A percentile compares a stretch with the other conserved stretches of the same genome.
Evolutionary conservation across 2,113 vertebrate genomes (phyloP).

Genomic region (Rhea americana): DNA sequence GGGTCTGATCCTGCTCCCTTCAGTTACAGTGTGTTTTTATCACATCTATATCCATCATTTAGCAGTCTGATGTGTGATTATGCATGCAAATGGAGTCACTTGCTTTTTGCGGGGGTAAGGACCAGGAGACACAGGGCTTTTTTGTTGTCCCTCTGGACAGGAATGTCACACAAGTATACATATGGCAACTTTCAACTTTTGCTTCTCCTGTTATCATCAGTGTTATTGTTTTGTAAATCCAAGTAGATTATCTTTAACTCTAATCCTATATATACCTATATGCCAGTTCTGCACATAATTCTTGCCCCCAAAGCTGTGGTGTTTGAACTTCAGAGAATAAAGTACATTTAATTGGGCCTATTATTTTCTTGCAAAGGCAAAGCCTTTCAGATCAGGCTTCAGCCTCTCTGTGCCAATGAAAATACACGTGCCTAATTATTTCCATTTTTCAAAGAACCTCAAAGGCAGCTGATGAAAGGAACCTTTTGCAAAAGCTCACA

Average conservation of each 20-base stretch:
- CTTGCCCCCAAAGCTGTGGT: slow-evolving; percentile 63
- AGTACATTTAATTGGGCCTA: slow-evolving; percentile 74
- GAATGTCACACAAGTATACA: not conserved
- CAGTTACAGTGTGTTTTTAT: slow-evolving; percentile 29
- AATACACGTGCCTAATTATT: slow-evolving; percentile 75
- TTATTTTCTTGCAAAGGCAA: slow-evolving; percentile 69
- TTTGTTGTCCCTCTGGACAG: not conserved
- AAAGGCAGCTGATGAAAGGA: slow-evolving; percentile 75
- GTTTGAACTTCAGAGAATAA: slow-evolving; percentile 75
- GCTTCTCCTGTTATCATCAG: not conserved
- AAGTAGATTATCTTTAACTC: slow-evolving; percentile 2
- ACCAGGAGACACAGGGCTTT: not conserved
- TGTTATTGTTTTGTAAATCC: not conserved
- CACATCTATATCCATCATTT: not conserved
- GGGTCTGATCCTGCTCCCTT: slow-evolving; percentile 38
- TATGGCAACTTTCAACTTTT: not conserved
- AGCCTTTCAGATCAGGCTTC: slow-evolving; percentile 73
- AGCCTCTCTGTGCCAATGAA: slow-evolving; percentile 68
- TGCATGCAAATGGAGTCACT: not conserved
- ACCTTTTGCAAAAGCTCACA: slow-evolving; percentile 66
- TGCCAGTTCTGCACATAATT: slow-evolving; percentile 44
- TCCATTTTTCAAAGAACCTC: slow-evolving; percentile 75
- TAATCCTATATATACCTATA: not conserved
- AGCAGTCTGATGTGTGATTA: not conserved
- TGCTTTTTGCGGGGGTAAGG: accelerated